Evolutionary conservation across 2,113 vertebrate genomes (phyloP), one percentile per base, ranked within the genome.

Genomic region (Datnioides undecimradiatus): DNA sequence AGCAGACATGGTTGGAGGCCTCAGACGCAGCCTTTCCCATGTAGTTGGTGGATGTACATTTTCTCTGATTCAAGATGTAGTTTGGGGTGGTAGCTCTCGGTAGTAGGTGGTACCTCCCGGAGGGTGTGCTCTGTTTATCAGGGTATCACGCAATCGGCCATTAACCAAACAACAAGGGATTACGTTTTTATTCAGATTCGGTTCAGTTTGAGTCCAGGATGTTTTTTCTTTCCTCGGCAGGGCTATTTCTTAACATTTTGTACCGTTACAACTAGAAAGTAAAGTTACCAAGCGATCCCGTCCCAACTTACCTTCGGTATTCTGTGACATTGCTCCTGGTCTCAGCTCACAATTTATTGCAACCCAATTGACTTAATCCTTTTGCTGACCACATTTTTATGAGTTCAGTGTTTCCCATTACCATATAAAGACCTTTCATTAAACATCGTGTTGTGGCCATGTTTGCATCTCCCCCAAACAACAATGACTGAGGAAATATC

Each of bases 401-500:
- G 73, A 64, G 65, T 86, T 80, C 17, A 57, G 23, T 82, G 51
- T 84, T 79, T 82, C 55, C 58, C 48, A 78, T 87, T 69, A 76
- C 51, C 45, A 76, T 76, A 62, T 69, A 70, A 74, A 86, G 69
- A 80, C 40, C n/a, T 70, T 80, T 76, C 46, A 71, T 87, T 87
- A 59, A 91, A 62, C 55, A 70, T 70, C 45, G 76, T 78, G 52
- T 75, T 85, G 79, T 74, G 77, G 73, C 65, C 77, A 82, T 88
- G 87, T 91, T 90, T 90, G 87, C 58, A 65, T 84, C 77, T 85
- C 71, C 87, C 65, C 83, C 63, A 84, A 89, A 87, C 63, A 87
- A 88, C 79, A 84, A 77, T 88, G 78, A 86, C 73, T 82, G 78
- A 48, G 73, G 68, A 88, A 78, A 76, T 85, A 87, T 86, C 65